phyloP scores from a whole-genome alignment of 2,113 vertebrate genomes.

The Sigmodon hispidus region DNA sequence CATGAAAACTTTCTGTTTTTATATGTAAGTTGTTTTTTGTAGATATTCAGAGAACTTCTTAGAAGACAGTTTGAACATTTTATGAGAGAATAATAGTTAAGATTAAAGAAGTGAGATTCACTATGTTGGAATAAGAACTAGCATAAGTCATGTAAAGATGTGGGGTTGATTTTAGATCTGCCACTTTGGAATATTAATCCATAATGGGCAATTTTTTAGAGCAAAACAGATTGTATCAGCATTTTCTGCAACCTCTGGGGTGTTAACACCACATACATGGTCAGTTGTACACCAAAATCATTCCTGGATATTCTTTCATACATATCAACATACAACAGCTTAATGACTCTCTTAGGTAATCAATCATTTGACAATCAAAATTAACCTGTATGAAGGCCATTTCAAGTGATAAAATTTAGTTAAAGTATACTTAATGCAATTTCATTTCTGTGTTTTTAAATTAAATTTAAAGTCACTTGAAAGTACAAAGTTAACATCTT shows the following conservation, averaged over 20 bases:
- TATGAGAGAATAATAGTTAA: background rate
- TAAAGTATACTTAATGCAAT: background rate
- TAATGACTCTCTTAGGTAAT: no score
- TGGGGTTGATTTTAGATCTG: background rate
- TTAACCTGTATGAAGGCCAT: background rate
- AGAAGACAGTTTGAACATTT: background rate
- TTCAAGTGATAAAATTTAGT: background rate
- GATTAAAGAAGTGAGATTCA: background rate
- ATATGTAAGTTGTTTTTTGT: background rate
- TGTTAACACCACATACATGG: background rate
- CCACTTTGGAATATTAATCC: background rate
- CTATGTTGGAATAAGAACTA: background rate
- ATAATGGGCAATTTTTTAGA: background rate
- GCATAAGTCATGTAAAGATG: background rate
- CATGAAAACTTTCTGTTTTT: background rate
- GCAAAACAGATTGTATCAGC: background rate
- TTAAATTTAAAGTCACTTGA: background rate
- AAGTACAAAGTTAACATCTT: background rate
- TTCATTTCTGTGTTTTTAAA: slow-evolving; percentile 7
- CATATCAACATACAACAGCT: background rate
- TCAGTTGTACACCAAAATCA: background rate
- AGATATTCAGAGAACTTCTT: background rate
- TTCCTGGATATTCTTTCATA: background rate
- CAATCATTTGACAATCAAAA: background rate
- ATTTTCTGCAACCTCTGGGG: background rate